Evolutionary conservation across 1,140 invertebrate genomes (phyloP), one percentile per base, ranked within the genome.

Genomic region (Temnothorax curvispinosus): DNA sequence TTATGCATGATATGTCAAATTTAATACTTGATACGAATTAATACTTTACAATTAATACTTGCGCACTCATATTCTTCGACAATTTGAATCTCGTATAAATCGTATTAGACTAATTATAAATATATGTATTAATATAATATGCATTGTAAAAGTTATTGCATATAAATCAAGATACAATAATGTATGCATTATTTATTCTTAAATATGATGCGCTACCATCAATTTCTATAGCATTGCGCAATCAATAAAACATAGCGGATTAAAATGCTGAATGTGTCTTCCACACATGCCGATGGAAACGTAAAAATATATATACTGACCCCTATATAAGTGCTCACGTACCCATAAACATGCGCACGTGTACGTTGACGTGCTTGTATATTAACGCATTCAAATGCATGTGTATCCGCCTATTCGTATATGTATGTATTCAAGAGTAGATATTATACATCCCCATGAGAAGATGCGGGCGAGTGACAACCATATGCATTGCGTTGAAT

Each of bases 391-490:
- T 91, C 90, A 91, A 90, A 91, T 91, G 67, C 85, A 64, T 78
- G 89, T 77, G 87, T 84, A 74, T 84, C 69, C 44, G 54, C 78
- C 69, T 84, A 74, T 84, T 84, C 80, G 69, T 84, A 60, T 84
- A 84, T 84, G 80, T 84, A 84, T 84, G 27, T 84, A 93, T 92
- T 92, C 92, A 91, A 85, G 87, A 84, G 90, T 89, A 89, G 92
- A 93, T 93, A 93, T 93, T 92, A 94, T 93, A 93, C 92, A 91
- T 93, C 92, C 92, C 93, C 90, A 90, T 90, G 91, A 92, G 92
- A 93, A 94, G 93, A 95, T 95, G 94, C 94, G 95, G 95, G 95
- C 93, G 90, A 94, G 88, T 94, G 92, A 94, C 92, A 93, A 89
- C 93, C 92, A 93, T 93, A 94, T 93, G 92, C 91, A 91, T 92